Base-by-base conservation (phyloP, 2,888 invertebrate genomes). In the Margaritifera margaritifera region DNA sequence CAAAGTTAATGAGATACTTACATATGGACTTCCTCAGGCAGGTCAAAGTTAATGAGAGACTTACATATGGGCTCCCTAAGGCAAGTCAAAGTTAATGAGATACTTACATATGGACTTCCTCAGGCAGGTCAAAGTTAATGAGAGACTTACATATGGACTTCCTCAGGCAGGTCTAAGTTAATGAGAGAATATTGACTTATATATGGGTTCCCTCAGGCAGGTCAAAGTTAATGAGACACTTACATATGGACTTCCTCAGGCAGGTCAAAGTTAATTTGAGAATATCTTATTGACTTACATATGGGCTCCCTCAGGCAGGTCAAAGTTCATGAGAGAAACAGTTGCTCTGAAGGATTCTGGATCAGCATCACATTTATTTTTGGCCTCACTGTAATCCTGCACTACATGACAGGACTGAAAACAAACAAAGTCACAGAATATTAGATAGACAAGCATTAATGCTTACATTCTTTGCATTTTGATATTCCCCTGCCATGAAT, bases 401-500 rank as follows among this genome's bases (percentile, higher is more conserved):
- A 91, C 89, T 18, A 91, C 90, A 83, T 90, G 92, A 72, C 91
- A 92, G 19, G 87, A 73, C 85, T 88, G 86, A 73, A 78, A 83
- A 53, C 53, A 70, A 72, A 69, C 53, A 70, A 72, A 69, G 69
- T 69, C 50, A 66, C 50, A 1, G 18, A 19, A n/a, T 42, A 50
- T 51, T 22, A 22, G 24, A 42, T 20, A 27, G 20, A 19, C 18
- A 63, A 55, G 4, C 19, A 54, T 24, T n/a, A 8, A 51, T n/a
- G n/a, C 8, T n/a, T 25, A 27, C 27, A n/a, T 27, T n/a, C 19
- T 27, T 27, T 6, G 19, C 22, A 22, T 22, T 59, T 25, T 25
- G 20, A 59, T 42, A 42, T 42, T 42, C 42, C 42, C 0, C 1
- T 31, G 31, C 31, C 6, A 31, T 31, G 1, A 31, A 31, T 31